These are phyloP conservation scores for Microtus montanus DNA, from an alignment of 2,113 vertebrate species.

Conservation along the genomic window DNA sequence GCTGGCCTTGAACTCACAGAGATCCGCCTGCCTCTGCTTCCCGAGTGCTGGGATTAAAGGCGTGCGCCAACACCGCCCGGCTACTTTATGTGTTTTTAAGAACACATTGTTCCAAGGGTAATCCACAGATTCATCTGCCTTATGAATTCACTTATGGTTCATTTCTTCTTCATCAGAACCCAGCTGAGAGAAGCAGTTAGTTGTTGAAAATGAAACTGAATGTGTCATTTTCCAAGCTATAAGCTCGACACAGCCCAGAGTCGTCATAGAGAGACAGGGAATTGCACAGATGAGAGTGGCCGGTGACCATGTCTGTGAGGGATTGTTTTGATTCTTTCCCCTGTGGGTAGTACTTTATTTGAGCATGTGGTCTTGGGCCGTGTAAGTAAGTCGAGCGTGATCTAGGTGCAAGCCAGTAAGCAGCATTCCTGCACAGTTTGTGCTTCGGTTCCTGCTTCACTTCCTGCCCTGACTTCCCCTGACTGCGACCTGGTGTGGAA, in stretches of 20 bases:
- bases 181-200: not conserved
- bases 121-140: not conserved
- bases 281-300: not conserved
- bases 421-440: rapidly evolving
- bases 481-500: not conserved
- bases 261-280: not conserved
- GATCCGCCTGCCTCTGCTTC: too few species aligned
- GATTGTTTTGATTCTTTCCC: not conserved
- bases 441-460: not conserved
- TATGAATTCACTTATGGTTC: not conserved
- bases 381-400: not conserved
- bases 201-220: not conserved
- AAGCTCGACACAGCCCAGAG: not conserved
- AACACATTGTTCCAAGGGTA: not conserved
- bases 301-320: too few species aligned
- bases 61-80: too few species aligned
- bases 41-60: too few species aligned
- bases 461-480: not conserved
- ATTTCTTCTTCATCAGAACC: too few species aligned
- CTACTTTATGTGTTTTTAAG: not conserved
- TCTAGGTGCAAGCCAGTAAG: not conserved
- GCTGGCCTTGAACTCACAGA: too few species aligned
- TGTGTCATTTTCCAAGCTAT: not conserved
- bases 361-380: too few species aligned
- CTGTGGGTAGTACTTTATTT: not conserved